Evolutionary conservation across 2,113 vertebrate species (phyloP).

Genomic region (cat (Felis catus)): DNA sequence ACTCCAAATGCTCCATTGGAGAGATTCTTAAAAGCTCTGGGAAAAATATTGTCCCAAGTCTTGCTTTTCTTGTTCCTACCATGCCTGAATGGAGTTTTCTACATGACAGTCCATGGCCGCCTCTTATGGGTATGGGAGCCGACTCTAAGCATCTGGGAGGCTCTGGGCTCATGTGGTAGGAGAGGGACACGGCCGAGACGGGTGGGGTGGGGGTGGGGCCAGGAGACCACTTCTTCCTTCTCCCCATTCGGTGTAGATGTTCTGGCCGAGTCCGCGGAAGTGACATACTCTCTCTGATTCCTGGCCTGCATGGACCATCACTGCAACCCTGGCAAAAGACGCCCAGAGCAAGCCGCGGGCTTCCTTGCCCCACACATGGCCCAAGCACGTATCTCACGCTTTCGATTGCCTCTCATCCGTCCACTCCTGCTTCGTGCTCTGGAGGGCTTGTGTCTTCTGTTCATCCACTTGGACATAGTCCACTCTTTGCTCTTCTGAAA

Average conservation of each 20-base stretch:
- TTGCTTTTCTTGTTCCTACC: neutral
- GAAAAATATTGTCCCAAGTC: neutral
- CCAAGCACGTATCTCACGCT: conserved; percentile 83
- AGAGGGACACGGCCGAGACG: neutral
- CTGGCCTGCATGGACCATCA: conserved; percentile 48
- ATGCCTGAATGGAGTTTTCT: neutral
- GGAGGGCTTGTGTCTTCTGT: conserved; percentile 98
- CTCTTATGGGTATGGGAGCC: neutral
- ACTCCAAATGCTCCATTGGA: neutral
- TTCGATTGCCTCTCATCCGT: conserved; percentile 95
- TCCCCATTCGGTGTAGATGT: neutral
- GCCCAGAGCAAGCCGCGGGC: neutral
- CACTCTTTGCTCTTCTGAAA: conserved; percentile 94
- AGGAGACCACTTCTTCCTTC: neutral
- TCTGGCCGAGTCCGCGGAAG: neutral
- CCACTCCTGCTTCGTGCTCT: conserved; percentile 97
- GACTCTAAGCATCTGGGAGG: neutral
- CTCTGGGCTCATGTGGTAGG: neutral
- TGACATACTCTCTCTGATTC: conserved; percentile 33
- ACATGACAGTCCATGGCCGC: neutral
- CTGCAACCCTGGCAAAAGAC: conserved; percentile 78
- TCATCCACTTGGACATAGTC: conserved; percentile 98
- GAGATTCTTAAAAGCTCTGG: neutral
- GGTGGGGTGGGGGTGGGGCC: neutral
- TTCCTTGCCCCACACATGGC: neutral